Evolutionary conservation across 2,797 vertebrate genomes (phyloP).

Genomic region (Borostomias antarcticus): DNA sequence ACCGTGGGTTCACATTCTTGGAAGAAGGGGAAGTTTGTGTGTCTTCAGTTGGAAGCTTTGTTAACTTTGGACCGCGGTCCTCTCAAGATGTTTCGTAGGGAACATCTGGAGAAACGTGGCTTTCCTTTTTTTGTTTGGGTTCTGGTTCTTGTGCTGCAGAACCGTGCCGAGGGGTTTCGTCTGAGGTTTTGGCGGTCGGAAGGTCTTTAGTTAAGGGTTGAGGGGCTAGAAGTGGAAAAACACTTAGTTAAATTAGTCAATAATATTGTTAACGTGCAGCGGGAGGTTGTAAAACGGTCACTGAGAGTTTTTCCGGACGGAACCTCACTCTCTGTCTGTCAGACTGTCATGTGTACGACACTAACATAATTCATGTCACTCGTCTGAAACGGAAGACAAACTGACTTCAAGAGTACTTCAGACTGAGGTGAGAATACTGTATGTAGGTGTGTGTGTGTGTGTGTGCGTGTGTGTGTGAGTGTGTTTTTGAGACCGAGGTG

Average conservation of each 20-base stretch:
- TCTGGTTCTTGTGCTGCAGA: conserved; percentile 1
- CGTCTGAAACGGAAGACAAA: background rate
- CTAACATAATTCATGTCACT: background rate
- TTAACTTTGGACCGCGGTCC: conserved; percentile 53
- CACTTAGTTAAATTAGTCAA: conserved; percentile 7
- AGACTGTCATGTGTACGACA: background rate
- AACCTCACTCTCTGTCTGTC: background rate
- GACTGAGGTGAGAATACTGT: background rate
- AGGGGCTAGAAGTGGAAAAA: conserved; percentile 23
- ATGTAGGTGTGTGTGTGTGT: background rate
- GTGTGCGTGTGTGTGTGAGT: background rate
- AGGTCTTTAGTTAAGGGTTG: conserved; percentile 17
- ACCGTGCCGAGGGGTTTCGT: background rate
- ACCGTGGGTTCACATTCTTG: conserved; percentile 45
- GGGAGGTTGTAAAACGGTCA: conserved; percentile 32
- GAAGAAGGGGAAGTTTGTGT: conserved; percentile 38
- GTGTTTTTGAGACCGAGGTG: conserved; percentile 60
- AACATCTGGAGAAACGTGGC: conserved; percentile 65
- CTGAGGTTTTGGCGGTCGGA: conserved; percentile 15
- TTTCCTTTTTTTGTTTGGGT: conserved; percentile 45
- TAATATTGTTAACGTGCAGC: conserved; percentile 38
- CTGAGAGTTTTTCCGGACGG: background rate
- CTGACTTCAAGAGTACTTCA: background rate
- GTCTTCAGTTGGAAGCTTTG: conserved; percentile 54
- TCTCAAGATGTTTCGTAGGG: conserved; percentile 42